Conservation (phyloP, 2,797 vertebrate genomes). For the Aplochiton taeniatus region DNA sequence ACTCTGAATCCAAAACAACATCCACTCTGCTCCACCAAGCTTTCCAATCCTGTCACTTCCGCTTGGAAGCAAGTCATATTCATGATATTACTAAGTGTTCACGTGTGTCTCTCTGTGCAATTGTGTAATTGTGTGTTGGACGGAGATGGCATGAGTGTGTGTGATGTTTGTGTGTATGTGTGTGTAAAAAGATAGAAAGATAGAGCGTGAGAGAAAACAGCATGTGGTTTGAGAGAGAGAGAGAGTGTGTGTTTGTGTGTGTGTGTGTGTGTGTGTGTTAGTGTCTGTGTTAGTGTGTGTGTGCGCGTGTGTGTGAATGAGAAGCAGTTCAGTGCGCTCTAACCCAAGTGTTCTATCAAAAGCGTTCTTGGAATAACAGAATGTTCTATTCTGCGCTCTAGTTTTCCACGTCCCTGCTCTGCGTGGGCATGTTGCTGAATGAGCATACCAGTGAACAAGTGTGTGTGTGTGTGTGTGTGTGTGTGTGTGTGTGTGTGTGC, state of each 20-base stretch:
- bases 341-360: conserved; percentile 53
- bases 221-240: conserved; percentile 22
- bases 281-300: conserved; percentile 2
- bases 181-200: neutral
- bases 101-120: conserved; percentile 15
- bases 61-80: conserved; percentile 26
- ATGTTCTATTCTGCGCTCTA: conserved; percentile 67
- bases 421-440: conserved; percentile 41
- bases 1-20: conserved; percentile 43
- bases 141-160: no score
- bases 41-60: conserved; percentile 37
- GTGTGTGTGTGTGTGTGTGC: conserved; percentile 10
- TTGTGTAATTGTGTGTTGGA: no score
- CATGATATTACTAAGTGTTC: neutral
- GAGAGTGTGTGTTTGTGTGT: conserved; percentile 10
- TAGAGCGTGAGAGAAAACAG: no score
- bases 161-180: conserved; percentile 16
- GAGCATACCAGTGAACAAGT: neutral
- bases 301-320: conserved; percentile 40
- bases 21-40: conserved; percentile 35
- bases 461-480: neutral
- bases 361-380: conserved; percentile 62
- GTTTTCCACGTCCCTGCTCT: conserved; percentile 50
- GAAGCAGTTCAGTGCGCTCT: conserved; percentile 44
- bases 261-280: conserved; percentile 2